Evolutionary conservation across 2,888 invertebrate genomes (phyloP).

Genomic region (Monopis laevigella): DNA sequence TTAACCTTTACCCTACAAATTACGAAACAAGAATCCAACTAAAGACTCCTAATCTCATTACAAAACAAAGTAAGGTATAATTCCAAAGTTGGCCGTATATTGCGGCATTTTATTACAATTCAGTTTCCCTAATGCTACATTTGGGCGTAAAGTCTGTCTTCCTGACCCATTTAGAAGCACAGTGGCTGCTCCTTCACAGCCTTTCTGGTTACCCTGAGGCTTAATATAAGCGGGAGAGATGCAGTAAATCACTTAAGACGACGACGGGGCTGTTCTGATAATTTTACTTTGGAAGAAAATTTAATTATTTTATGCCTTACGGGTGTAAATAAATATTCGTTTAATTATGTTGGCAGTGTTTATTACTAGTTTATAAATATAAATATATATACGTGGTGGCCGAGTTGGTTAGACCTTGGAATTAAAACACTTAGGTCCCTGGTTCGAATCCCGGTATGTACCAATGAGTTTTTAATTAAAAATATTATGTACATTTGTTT

Average conservation of each 20-base stretch:
- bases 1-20: background rate
- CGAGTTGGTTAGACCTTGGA: too few relatives aligned
- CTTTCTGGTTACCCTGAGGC: slow-evolving; percentile 20
- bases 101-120: slow-evolving; percentile 47
- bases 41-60: background rate
- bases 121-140: slow-evolving; percentile 50
- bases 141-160: slow-evolving; percentile 61
- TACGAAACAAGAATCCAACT: slow-evolving; percentile 1
- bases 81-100: slow-evolving; percentile 7
- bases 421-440: too few relatives aligned
- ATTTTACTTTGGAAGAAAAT: slow-evolving; percentile 4
- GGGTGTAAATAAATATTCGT: too few relatives aligned
- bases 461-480: too few relatives aligned
- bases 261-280: slow-evolving; percentile 29
- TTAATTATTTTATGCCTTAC: too few relatives aligned
- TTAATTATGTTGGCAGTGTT: too few relatives aligned
- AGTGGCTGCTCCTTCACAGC: slow-evolving; percentile 19
- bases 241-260: slow-evolving; percentile 60
- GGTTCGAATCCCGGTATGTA: too few relatives aligned
- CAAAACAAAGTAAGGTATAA: slow-evolving; percentile 3
- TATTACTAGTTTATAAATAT: too few relatives aligned
- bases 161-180: slow-evolving; percentile 59
- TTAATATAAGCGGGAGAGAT: slow-evolving; percentile 31
- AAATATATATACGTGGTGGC: too few relatives aligned
- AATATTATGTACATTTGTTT: too few relatives aligned